Percentiles rank a stretch among this genome's conserved stretches.
Evolutionary conservation across 2,113 vertebrate genomes (phyloP).

Genomic region (Pteropus alecto): DNA sequence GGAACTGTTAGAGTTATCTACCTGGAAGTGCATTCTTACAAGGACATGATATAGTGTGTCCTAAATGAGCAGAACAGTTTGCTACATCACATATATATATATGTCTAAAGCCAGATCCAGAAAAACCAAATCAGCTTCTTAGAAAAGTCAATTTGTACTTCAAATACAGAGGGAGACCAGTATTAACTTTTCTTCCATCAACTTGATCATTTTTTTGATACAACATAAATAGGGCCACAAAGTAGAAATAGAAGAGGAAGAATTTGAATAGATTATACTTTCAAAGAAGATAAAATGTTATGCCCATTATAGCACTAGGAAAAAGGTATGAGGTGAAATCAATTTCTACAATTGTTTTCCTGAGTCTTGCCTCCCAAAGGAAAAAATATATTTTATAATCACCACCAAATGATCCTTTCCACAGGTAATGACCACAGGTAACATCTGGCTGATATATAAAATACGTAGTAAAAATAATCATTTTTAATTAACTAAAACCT

Average conservation of each 20-base stretch:
- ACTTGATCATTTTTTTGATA: not conserved
- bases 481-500: conserved; percentile 81
- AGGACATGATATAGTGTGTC: accelerated
- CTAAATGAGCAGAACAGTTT: not conserved
- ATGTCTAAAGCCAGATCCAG: not conserved
- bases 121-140: not conserved
- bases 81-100: accelerated
- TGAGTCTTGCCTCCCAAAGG: conserved; percentile 53
- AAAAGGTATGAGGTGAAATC: conserved; percentile 17
- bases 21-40: not conserved
- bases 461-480: conserved; percentile 72
- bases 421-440: conserved; percentile 78
- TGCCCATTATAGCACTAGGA: not conserved
- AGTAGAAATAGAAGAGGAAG: not conserved
- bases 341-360: conserved; percentile 76
- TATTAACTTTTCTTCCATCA: conserved; percentile 9
- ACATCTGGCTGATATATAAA: conserved; percentile 77
- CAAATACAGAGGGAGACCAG: not conserved
- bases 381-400: conserved; percentile 73
- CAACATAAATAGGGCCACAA: not conserved
- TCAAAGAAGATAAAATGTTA: conserved; percentile 18
- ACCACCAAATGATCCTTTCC: conserved; percentile 72
- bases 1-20: not conserved
- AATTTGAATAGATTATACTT: conserved; percentile 23
- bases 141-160: not conserved